Base-by-base conservation (phyloP, 2,888 invertebrate genomes). In the Mellilla xanthometata region DNA sequence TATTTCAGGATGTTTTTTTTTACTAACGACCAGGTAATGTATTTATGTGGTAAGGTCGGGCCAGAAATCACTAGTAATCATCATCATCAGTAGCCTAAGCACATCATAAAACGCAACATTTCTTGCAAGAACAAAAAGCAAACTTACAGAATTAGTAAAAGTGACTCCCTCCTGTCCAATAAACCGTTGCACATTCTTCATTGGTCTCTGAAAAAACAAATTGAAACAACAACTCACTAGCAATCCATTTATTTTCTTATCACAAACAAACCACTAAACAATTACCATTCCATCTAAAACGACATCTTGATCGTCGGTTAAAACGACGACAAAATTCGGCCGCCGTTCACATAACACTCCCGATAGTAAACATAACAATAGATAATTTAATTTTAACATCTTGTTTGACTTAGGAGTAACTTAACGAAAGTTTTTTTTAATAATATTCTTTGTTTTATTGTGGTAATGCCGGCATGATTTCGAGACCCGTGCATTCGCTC, bases 301-400 rank as follows among this genome's bases (percentile, higher is more conserved):
- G 2, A 92, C 83, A 88, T 97, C 97, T 77, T 97, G 96, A 82
- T 97, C 97, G 74, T 97, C 97, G 0, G 95, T 95, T 38, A 97
- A 66, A 57, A 97, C 89, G 26, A 97, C 68, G 31, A 97, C 89
- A 68, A 97, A 93, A 81, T 97, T 97, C 15, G 95, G 93, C 64
- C 66, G 67, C 15, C 49, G 52, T 34, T 65, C 67, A 54, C 76
- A 70, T 33, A 66, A 54, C 43, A 56, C 59, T 26, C 69, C 62
- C 35, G 67, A 50, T 43, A 77, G 49, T 19, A 73, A 60, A 45
- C 80, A 63, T 54, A 87, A 66, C 45, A 88, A 62, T 60, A 83
- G 66, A 76, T 72, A 79, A 72, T 72, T 78, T 68, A 83, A 75
- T n/a, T n/a, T n/a, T n/a, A 24, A 19, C 85, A 86, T 86, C 61